Conservation (phyloP, 2,797 vertebrate species). For the Lepilemur ruficaudatus region DNA sequence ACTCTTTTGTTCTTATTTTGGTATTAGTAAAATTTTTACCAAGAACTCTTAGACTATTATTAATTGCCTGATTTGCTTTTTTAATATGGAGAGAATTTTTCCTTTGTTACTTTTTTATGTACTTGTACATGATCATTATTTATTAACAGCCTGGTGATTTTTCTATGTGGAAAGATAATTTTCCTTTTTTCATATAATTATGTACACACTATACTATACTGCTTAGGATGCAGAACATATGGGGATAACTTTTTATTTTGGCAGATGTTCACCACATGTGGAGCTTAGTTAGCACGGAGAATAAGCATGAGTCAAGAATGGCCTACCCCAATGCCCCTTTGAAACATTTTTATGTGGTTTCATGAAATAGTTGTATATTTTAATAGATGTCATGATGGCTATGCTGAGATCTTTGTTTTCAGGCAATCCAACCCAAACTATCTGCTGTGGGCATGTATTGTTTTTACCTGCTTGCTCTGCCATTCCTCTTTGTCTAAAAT, state of each 20-base stretch:
- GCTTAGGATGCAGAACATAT: slow-evolving; percentile 55
- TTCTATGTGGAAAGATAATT: slow-evolving; percentile 47
- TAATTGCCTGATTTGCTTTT: neutral
- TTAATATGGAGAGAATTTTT: neutral
- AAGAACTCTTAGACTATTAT: neutral
- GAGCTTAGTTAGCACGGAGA: slow-evolving; percentile 75
- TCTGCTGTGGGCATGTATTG: neutral
- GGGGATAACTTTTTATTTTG: slow-evolving; percentile 72
- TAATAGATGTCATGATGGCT: slow-evolving; percentile 61
- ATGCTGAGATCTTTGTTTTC: slow-evolving; percentile 59
- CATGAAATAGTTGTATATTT: slow-evolving; percentile 21
- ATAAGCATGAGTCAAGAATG: slow-evolving; percentile 75
- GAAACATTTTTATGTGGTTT: slow-evolving; percentile 73
- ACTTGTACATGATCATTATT: neutral
- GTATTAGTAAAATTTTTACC: slow-evolving; percentile 14
- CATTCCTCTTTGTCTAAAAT: neutral
- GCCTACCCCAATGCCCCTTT: slow-evolving; percentile 59
- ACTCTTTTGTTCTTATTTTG: slow-evolving; percentile 38
- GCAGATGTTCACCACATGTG: slow-evolving; percentile 84
- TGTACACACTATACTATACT: slow-evolving; percentile 15
- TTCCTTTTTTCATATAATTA: slow-evolving; percentile 36
- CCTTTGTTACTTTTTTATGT: slow-evolving; percentile 8
- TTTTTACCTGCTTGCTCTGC: neutral
- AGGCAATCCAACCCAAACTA: neutral
- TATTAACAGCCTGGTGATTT: slow-evolving; percentile 1